Evolutionary conservation across 2,888 invertebrate species (phyloP), one percentile per base, ranked within the genome.

Genomic region (Drosophila algonquin): DNA sequence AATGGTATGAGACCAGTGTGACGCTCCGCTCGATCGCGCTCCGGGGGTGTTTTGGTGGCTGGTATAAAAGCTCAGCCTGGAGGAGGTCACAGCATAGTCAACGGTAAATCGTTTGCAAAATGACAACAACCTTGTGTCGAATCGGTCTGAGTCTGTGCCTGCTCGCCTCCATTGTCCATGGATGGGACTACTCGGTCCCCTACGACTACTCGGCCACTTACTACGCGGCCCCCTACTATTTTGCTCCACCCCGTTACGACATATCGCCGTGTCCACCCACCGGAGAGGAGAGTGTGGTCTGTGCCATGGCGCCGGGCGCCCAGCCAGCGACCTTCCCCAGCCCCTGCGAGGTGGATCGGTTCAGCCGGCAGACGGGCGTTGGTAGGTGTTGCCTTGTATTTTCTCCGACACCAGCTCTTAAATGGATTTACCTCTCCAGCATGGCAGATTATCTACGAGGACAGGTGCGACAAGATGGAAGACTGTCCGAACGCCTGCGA

Each of bases 21-120:
- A 18, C 56, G 46, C 32, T 46, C 32, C 8, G 21, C n/a, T 7
- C 32, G 30, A 46, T 47, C 40, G 40, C 14, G 40, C 14, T 40
- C 6, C n/a, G 40, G 5, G 40, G 55, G 30, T 10, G 69, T 16
- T 48, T n/a, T n/a, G 32, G 16, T 30, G 12, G 44, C 47, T 3
- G 47, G 71, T 71, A 71, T 72, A 72, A 57, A 72, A 73, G 45
- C 57, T 54, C 16, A 48, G 46, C 44, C 47, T 45, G 48, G n/a
- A 24, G 21, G 40, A 24, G 74, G 65, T 57, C 73, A 73, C 45
- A 57, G 71, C 56, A 73, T 46, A 71, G 71, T 71, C 64, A 65
- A 32, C 45, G 44, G 45, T 40, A 57, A 64, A 52, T n/a, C 73
- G 57, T 73, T 73, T 53, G 46, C 73, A 72, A 54, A 16, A 72